Evolutionary conservation across 1,140 invertebrate genomes (phyloP).

Genomic region (Diploscapter pachys): DNA sequence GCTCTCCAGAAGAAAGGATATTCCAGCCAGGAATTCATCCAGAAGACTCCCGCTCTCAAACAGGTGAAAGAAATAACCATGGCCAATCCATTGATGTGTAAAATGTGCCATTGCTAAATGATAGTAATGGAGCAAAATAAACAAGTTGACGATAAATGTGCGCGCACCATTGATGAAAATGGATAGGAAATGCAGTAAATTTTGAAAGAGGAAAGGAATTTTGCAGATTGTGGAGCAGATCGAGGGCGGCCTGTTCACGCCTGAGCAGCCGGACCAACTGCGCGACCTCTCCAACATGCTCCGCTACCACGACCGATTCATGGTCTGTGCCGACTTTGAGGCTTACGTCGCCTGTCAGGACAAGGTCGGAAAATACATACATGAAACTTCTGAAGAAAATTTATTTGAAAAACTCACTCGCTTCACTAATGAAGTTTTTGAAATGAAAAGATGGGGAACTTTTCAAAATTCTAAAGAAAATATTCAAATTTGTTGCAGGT

Average conservation of each 20-base stretch:
- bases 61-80: conserved; percentile 60
- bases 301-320: conserved; percentile 67
- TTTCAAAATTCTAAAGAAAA: too few species aligned
- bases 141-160: too few species aligned
- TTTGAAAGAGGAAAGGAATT: neutral
- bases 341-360: conserved; percentile 90
- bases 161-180: too few species aligned
- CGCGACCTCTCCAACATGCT: conserved; percentile 36
- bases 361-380: conserved; percentile 73
- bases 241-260: conserved; percentile 89
- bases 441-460: too few species aligned
- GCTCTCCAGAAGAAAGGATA: conserved; percentile 64
- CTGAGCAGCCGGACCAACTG: conserved; percentile 73
- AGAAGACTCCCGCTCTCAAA: conserved; percentile 80
- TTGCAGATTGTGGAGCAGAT: conserved; percentile 88
- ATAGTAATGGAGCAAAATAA: too few species aligned
- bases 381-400: conserved; percentile 48
- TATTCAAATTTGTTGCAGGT: conserved; percentile 62
- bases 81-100: too few species aligned
- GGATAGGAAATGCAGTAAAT: neutral
- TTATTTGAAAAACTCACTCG: neutral
- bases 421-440: too few species aligned
- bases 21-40: conserved; percentile 88
- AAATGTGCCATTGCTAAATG: too few species aligned
- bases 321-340: conserved; percentile 87